Evolutionary conservation across 2,113 vertebrate genomes (phyloP).

Genomic region (Rhynchopsitta pachyrhyncha): DNA sequence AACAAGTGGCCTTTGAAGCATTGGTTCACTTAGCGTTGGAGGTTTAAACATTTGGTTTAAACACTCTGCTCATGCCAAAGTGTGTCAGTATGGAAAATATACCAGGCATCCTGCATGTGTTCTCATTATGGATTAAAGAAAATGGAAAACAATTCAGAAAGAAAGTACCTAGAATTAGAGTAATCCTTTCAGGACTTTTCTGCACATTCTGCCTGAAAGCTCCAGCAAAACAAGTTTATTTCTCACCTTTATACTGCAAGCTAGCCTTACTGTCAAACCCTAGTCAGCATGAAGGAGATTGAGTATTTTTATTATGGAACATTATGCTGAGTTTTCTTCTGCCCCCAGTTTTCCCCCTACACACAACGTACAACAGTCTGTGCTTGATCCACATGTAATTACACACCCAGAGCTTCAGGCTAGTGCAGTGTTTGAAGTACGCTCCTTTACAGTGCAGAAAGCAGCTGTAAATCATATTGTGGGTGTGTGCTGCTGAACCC

Average conservation of each 20-base stretch:
- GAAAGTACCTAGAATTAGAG: not conserved
- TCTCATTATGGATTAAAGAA: not conserved
- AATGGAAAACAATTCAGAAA: not conserved
- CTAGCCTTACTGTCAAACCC: not conserved
- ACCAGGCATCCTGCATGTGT: constrained; percentile 9
- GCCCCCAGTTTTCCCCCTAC: not conserved
- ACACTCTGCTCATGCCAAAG: not conserved
- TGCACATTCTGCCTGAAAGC: not conserved
- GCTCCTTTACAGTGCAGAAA: not conserved
- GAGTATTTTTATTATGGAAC: not conserved
- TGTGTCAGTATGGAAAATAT: constrained; percentile 20
- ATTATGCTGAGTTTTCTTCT: not conserved
- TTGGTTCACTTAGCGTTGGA: not conserved
- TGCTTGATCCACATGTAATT: not conserved
- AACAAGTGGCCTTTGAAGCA: constrained; percentile 21
- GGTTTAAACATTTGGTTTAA: not conserved
- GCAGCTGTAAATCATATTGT: constrained; percentile 11
- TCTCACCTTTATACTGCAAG: not conserved
- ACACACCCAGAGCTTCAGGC: not conserved
- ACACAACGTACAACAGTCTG: not conserved
- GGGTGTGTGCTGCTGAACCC: not conserved
- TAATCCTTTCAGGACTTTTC: not conserved
- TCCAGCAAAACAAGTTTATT: not conserved
- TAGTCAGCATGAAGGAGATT: not conserved
- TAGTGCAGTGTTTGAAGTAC: not conserved